Evolutionary conservation across 2,113 vertebrate genomes (phyloP).

Genomic region (Illadopsis cleaveri): DNA sequence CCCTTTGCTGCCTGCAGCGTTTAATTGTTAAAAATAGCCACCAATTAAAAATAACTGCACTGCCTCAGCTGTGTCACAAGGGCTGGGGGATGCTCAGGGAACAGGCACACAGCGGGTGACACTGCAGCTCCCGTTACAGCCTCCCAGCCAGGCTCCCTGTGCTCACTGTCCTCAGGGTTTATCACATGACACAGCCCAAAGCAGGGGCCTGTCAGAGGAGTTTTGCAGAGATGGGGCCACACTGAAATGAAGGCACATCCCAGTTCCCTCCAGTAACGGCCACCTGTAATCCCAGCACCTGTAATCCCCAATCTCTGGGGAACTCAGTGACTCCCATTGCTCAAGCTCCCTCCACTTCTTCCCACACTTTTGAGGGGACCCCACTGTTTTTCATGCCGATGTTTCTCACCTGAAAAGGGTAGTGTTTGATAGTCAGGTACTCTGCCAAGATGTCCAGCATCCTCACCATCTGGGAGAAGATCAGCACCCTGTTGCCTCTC

Average conservation of each 20-base stretch:
- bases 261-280: neutral
- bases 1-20: neutral
- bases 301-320: neutral
- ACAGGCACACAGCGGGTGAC: constrained; percentile 8
- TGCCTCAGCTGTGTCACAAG: neutral
- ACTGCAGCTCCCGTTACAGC: constrained; percentile 62
- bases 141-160: constrained; percentile 39
- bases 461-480: constrained; percentile 99
- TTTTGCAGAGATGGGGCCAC: neutral
- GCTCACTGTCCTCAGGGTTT: neutral
- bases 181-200: neutral
- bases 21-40: constrained; percentile 72
- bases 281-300: neutral
- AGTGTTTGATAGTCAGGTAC: constrained; percentile 92
- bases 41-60: constrained; percentile 84
- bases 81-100: constrained; percentile 31
- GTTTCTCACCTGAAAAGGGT: constrained; percentile 90
- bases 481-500: constrained; percentile 93
- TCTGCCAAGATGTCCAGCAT: constrained; percentile 99
- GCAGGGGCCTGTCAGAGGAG: neutral
- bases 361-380: neutral
- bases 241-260: neutral
- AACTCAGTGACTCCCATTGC: neutral
- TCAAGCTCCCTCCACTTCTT: neutral
- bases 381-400: neutral